Base-by-base conservation (phyloP, 2,888 invertebrate genomes). In the Protula sp. region DNA sequence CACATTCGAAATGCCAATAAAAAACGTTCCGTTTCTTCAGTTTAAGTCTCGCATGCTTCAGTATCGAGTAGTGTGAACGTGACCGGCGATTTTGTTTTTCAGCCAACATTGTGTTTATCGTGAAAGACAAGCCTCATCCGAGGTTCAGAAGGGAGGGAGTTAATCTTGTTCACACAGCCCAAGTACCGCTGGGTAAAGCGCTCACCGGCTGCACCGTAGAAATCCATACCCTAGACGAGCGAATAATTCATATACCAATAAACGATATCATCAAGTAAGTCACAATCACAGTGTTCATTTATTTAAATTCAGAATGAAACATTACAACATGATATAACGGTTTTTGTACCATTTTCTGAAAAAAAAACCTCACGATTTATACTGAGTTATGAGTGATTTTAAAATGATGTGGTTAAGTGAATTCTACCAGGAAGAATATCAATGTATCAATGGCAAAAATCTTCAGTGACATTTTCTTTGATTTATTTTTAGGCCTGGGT, bases 91-190 rank as follows among this genome's bases (percentile, higher is more conserved):
- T 69, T 30, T n/a, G n/a, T n/a, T n/a, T n/a, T n/a, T n/a, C n/a
- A n/a, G n/a, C 74, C 80, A 80, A 82, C 69, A 78, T 82, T 64
- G 78, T 82, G 26, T 82, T 82, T 67, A 76, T 78, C 57, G 74
- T 82, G 30, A 76, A 75, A 70, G 81, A 82, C 71, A 81, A 80
- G 60, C 72, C 75, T 30, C 81, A 82, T 64, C 71, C 74, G 19
- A 59, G 75, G 55, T 82, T 82, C 66, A 60, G 75, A 38, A 67
- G 81, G 29, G 75, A 77, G 53, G 81, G 78, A 3, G 56, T 66
- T 27, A 74, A 81, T 65, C 73, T 82, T 30, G 73, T 82, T 55
- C 75, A 80, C 70, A 76, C 75, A 30, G 78, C 78, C 45, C 71
- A 75, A 38, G 74, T 82, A 22, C 73, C 75, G 1, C 74, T 82